Evolutionary conservation across 2,888 invertebrate genomes (phyloP).

Genomic region (Rhorus exstirpatorius): DNA sequence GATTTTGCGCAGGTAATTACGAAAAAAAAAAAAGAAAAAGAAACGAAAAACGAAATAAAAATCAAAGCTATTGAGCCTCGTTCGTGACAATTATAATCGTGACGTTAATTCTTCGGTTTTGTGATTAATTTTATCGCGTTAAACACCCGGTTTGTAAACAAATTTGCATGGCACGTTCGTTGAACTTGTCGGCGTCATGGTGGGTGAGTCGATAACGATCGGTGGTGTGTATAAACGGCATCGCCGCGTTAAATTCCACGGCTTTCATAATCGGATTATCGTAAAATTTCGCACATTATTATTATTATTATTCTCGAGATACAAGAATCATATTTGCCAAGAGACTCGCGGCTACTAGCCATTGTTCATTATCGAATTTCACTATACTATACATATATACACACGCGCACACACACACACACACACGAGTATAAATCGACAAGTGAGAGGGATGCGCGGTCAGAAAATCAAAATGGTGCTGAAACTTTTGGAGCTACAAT

Average conservation of each 20-base stretch:
- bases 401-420: no score
- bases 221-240: constrained; percentile 62
- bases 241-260: constrained; percentile 13
- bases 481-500: constrained; percentile 32
- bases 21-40: constrained; percentile 39
- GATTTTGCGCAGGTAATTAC: constrained; percentile 93
- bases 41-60: no score
- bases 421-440: constrained; percentile 9
- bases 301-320: background rate
- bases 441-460: constrained; percentile 72
- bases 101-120: background rate
- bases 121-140: background rate
- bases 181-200: constrained; percentile 79
- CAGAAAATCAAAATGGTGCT: constrained; percentile 80
- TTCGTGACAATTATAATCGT: background rate
- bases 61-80: constrained; percentile 32
- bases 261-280: constrained; percentile 10
- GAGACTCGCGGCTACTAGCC: background rate
- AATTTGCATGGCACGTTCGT: constrained; percentile 50
- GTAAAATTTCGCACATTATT: background rate
- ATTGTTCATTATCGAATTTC: constrained; percentile 8
- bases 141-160: constrained; percentile 33
- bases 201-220: constrained; percentile 77
- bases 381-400: no score
- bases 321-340: background rate